Percentiles rank a stretch among this genome's conserved stretches.
These are phyloP conservation scores for Brienomyrus longianalis DNA, from an alignment of 2,113 vertebrate species.

Conservation along the genomic window DNA sequence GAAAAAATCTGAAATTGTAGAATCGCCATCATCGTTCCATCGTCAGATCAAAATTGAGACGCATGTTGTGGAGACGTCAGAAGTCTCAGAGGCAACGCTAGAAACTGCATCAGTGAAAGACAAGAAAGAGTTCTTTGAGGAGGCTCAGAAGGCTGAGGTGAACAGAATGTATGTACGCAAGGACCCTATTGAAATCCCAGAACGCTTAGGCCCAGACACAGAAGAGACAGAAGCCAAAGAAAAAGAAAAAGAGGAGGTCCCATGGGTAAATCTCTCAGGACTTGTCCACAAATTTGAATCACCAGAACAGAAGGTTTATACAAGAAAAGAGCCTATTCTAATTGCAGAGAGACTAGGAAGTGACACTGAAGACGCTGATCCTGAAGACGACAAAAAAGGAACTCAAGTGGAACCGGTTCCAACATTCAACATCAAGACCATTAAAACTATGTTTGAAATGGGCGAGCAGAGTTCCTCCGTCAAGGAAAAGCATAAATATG, in stretches of 20 bases:
- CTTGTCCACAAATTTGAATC: slow-evolving; percentile 63
- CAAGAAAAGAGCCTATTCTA: slow-evolving; percentile 58
- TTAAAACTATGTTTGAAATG: slow-evolving; percentile 67
- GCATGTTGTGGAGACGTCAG: slow-evolving; percentile 36
- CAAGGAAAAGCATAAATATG: slow-evolving; percentile 47
- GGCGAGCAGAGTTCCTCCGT: slow-evolving; percentile 61
- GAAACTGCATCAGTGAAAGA: slow-evolving; percentile 66
- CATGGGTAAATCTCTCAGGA: slow-evolving; percentile 57
- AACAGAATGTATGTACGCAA: slow-evolving; percentile 52
- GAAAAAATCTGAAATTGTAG: slow-evolving; percentile 56
- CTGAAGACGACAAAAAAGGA: slow-evolving; percentile 47
- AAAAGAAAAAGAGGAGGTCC: slow-evolving; percentile 59
- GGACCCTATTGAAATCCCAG: slow-evolving; percentile 63
- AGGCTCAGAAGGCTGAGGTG: slow-evolving; percentile 63
- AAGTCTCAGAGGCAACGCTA: slow-evolving; percentile 42
- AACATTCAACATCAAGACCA: slow-evolving; percentile 61
- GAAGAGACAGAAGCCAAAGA: slow-evolving; percentile 52
- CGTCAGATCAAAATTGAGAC: slow-evolving; percentile 57
- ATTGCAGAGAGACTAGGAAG: slow-evolving; percentile 58
- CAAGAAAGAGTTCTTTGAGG: slow-evolving; percentile 64
- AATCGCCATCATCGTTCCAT: slow-evolving; percentile 57
- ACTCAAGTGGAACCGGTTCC: slow-evolving; percentile 54
- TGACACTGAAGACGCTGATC: slow-evolving; percentile 51
- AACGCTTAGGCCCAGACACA: slow-evolving; percentile 47
- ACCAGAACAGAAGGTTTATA: slow-evolving; percentile 52